Evolutionary conservation across 2,797 vertebrate species (phyloP), one percentile per base, ranked within the genome.

Genomic region (Bufotes viridis): DNA sequence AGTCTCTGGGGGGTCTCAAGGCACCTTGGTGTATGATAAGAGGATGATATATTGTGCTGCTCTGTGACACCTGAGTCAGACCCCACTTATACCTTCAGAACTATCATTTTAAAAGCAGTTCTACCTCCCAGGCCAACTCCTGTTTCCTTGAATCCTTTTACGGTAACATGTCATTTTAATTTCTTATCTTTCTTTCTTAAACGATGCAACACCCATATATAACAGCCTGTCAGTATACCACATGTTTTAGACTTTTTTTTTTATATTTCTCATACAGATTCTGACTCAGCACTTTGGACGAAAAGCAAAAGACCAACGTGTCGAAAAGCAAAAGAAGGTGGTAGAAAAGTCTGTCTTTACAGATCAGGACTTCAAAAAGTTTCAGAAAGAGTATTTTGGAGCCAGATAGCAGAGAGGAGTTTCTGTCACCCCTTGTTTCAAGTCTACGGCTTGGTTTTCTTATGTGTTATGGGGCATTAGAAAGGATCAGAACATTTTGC

Each of bases 351-450:
- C 95, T 0, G 93, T 96, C 67, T 96, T 96, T 90, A 95, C 95
- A 0, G 95, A 96, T 49, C 93, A 94, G 53, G 95, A 96, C 81
- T 96, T 96, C 92, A 93, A 92, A 91, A 95, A 92, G 92, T 96
- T 96, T 92, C 94, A 96, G 89, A 93, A 91, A 90, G 95, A 96
- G 18, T 96, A 96, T 74, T 96, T 96, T 12, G 95, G 94, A 29
- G 91, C 85, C 22, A 92, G 80, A 88, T 90, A 91, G 18, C 57
- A 63, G 60, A 26, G 53, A 57, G 15, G 8, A 22, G 9, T 2
- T 0, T 20, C 57, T 20, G n/a, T 78, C 55, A 26, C 51, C n/a
- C 18, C 51, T 9, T 7, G 65, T 34, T 17, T 63, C 7, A n/a
- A 13, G n/a, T 24, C 65, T 67, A 22, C 8, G 8, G 70, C 17